Base-by-base conservation (phyloP, 30 jellyfish, hydroid and myxozoan genomes). In the Hydractinia symbiolongicarpus region DNA sequence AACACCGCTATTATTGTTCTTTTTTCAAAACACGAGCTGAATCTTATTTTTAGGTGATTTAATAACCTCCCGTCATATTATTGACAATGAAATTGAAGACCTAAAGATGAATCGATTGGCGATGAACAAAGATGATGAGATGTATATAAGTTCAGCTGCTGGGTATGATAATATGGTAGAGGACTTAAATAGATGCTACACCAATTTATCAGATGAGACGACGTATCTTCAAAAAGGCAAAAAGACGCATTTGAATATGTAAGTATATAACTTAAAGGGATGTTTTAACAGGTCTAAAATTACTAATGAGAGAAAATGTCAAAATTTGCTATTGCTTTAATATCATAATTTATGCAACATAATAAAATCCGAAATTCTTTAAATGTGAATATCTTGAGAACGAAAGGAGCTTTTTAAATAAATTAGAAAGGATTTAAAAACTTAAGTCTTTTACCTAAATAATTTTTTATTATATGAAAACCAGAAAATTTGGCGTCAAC, bases 161-260 rank as follows among this genome's bases (percentile, higher is more conserved):
- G 17, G 60, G 5, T 77, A 77, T 55, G 50, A 8, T 7, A 76
- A 8, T 21, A 78, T 88, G 57, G 7, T 30, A 53, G 79, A 73
- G 4, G 93, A 88, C 72, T 19, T 82, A n/a, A 73, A 8, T 10
- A 9, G 6, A 44, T 82, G 89, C 77, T 13, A 82, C 4, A 30
- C 68, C 17, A 70, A 50, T 56, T 51, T 88, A 8, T 5, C 20
- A 61, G 50, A 67, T 54, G 61, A 52, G 57, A 11, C 50, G 21
- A 53, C 50, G 50, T 88, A 94, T 93, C 58, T 40, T 8, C 74
- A 8, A 71, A 77, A 83, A 58, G 96, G 96, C 17, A 82, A 88
- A 56, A 88, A 88, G 20, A 56, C 40, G 15, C 72, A 85, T 1
- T 53, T 75, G 67, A 88, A 88, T 73, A 88, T 82, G 96, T 88